Base-by-base conservation (phyloP, 1,140 invertebrate species). In the Pseudomyrmex dendroicus region DNA sequence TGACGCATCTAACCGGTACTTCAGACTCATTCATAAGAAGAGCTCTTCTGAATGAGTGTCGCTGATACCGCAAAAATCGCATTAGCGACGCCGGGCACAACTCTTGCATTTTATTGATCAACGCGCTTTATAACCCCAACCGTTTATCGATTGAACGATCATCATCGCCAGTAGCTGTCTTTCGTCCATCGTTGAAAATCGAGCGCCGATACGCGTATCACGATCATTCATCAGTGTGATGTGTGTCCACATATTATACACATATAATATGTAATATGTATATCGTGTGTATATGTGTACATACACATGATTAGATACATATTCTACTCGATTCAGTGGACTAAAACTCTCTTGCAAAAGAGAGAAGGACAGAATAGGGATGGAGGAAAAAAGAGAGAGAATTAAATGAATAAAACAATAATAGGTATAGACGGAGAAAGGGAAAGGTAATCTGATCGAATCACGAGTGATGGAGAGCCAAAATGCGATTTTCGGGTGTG, bases 401-500 rank as follows among this genome's bases (percentile, higher is more conserved):
- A 2, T 10, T 8, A 59, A 22, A 46, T 2, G 35, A 82, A 56
- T 17, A 63, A 83, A 63, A 83, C 76, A 46, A 4, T 44, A 25
- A 5, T 9, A 20, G 20, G 20, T 20, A n/a, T 1, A 13, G 20
- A 15, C 22, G 59, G 61, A 20, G 22, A 54, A 10, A 5, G 48
- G 0, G 2, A 46, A 35, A 15, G 35, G 13, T 52, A 74, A 46
- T 25, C 54, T 84, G 87, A 89, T 88, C 88, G 84, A 89, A 70
- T 88, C 87, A 84, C 87, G 80, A 89, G 68, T 83, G 50, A 20
- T 50, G 25, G 50, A 73, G 50, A 12, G 57, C 15, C 74, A 61
- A 62, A 86, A 88, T 80, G 73, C 22, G 82, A 91, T 90, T 88
- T 35, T 91, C 83, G 85, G 82, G 73, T 78, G 86, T 83, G 86